A percentile compares a stretch with the other conserved stretches of the same genome.
phyloP scores from a whole-genome alignment of 2,797 vertebrate genomes.

The Chromis chromis region DNA sequence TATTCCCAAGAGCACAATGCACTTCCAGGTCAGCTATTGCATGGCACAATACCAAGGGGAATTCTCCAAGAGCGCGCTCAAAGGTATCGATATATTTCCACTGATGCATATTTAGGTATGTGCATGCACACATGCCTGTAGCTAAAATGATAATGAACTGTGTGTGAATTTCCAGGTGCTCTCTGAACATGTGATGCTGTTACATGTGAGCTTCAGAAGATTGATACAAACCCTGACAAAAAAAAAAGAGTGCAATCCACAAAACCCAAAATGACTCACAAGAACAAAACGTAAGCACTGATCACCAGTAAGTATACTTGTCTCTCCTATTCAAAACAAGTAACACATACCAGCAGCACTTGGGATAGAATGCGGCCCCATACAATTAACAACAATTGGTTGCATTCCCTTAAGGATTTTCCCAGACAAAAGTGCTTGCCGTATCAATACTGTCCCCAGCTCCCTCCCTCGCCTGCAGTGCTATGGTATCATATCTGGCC shows the following conservation, averaged over 20 bases:
- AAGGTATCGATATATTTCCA: constrained; percentile 33
- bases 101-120: constrained; percentile 23
- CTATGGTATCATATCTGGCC: constrained; percentile 85
- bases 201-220: constrained; percentile 34
- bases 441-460: constrained; percentile 83
- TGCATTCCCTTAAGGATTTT: constrained; percentile 83
- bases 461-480: constrained; percentile 87
- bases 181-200: constrained; percentile 22
- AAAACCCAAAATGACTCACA: constrained; percentile 45
- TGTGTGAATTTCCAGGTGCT: constrained; percentile 31
- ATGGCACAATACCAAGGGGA: constrained; percentile 24
- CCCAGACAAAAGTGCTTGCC: constrained; percentile 80
- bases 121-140: constrained; percentile 29
- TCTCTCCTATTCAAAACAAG: constrained; percentile 73
- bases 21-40: no score
- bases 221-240: constrained; percentile 18
- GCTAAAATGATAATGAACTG: constrained; percentile 23
- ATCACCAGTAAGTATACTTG: constrained; percentile 63
- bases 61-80: constrained; percentile 34
- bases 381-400: constrained; percentile 84
- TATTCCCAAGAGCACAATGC: neutral
- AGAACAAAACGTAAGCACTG: constrained; percentile 50
- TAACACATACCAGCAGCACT: constrained; percentile 76
- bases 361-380: constrained; percentile 71
- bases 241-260: constrained; percentile 22